A percentile compares a stretch with the other conserved stretches of the same genome.
phyloP scores from a whole-genome alignment of 2,113 vertebrate genomes.

The Phyllostomus discolor region DNA sequence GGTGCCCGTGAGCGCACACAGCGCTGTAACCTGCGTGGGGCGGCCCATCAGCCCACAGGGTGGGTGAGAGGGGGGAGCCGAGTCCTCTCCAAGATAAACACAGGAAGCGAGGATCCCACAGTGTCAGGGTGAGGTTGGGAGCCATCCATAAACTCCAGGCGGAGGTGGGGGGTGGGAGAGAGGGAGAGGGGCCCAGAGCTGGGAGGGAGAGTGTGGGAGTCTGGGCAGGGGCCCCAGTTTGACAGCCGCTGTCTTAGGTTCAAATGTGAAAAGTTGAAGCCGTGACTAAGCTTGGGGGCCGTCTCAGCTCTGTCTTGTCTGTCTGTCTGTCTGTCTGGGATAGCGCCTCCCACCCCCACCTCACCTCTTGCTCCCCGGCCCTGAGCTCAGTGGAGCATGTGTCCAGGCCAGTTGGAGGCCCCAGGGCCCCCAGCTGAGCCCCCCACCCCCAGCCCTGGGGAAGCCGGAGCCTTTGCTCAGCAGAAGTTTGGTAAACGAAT shows the following conservation, averaged over 20 bases:
- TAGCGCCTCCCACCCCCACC: neutral
- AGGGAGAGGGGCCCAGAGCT: neutral
- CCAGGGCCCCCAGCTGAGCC: neutral
- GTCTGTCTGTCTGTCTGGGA: neutral
- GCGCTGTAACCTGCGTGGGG: neutral
- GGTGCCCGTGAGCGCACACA: neutral
- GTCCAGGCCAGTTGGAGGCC: neutral
- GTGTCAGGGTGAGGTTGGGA: constrained; percentile 61
- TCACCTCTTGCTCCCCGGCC: neutral
- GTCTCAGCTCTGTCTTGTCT: neutral
- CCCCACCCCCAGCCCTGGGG: neutral
- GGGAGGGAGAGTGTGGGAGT: constrained; percentile 61
- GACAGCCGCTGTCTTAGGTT: constrained; percentile 57
- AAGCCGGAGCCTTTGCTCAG: neutral
- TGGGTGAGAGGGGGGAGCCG: constrained; percentile 51
- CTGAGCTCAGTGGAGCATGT: neutral
- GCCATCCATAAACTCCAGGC: neutral
- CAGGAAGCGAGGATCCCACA: constrained; percentile 58
- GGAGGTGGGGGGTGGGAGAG: neutral
- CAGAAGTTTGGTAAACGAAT: neutral
- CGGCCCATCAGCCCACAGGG: neutral
- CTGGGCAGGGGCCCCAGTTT: constrained; percentile 40
- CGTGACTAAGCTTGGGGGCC: neutral
- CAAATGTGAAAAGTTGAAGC: constrained; percentile 66
- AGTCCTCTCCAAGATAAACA: constrained; percentile 60